Percentiles rank a stretch among this genome's conserved stretches.
Evolutionary conservation across 2,797 vertebrate species (phyloP).

Genomic region (Simalia tracyae): DNA sequence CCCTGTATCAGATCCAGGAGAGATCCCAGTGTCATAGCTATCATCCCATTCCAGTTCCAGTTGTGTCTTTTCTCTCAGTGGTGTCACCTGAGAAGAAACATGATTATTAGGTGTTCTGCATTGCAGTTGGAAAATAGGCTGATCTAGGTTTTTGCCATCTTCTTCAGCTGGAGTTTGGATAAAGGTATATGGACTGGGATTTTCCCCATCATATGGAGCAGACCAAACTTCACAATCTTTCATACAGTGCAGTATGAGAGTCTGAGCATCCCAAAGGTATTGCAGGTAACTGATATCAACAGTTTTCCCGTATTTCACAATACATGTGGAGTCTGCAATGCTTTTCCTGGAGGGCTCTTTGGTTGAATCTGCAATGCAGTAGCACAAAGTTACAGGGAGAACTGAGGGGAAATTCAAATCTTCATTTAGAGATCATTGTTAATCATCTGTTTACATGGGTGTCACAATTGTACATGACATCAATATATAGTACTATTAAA

Average conservation of each 20-base stretch:
- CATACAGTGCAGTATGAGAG: conserved; percentile 82
- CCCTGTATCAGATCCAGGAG: conserved; percentile 69
- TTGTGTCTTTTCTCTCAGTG: conserved; percentile 71
- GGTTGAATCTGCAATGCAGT: conserved; percentile 66
- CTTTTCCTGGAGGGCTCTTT: neutral
- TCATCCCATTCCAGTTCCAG: conserved; percentile 98
- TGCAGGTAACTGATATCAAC: conserved; percentile 95
- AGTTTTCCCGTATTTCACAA: conserved; percentile 84
- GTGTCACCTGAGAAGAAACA: conserved; percentile 46
- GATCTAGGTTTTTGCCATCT: conserved; percentile 27
- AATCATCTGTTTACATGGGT: neutral
- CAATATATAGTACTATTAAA: neutral
- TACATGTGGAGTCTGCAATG: conserved; percentile 76
- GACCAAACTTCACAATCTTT: conserved; percentile 91
- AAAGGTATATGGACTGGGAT: conserved; percentile 84
- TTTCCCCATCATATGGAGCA: conserved; percentile 87
- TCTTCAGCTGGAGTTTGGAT: conserved; percentile 79
- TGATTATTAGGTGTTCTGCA: conserved; percentile 37
- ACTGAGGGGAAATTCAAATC: neutral
- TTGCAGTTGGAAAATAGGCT: conserved; percentile 55
- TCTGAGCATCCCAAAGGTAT: conserved; percentile 90
- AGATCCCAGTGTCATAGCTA: conserved; percentile 88
- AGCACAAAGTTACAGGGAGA: neutral
- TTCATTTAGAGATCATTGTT: neutral
- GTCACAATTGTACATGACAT: neutral